These are phyloP conservation scores for Chionis minor DNA, from an alignment of 2,113 vertebrate species.

Conservation along the genomic window DNA sequence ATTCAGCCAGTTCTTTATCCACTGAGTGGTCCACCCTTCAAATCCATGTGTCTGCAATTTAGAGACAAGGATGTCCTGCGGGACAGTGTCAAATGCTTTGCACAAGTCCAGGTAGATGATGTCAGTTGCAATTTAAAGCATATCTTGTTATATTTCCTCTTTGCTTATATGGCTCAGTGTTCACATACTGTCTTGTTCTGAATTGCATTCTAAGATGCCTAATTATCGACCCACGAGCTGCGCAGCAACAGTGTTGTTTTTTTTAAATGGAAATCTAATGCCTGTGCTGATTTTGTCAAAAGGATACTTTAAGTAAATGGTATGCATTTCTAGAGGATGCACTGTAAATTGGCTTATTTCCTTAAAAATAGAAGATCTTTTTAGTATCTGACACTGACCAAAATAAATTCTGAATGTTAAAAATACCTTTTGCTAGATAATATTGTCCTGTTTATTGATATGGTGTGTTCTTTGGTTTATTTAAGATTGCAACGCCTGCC, in stretches of 20 bases:
- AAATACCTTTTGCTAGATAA: neutral
- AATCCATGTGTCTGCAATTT: neutral
- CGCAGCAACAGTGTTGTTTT: neutral
- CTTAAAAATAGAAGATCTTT: neutral
- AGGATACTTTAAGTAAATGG: neutral
- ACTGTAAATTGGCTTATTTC: neutral
- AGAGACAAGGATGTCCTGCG: neutral
- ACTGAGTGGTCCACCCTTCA: neutral
- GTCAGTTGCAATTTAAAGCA: neutral
- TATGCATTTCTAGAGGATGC: neutral
- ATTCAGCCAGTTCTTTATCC: neutral
- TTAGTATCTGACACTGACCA: neutral
- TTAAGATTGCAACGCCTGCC: slow-evolving; percentile 92
- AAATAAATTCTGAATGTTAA: neutral
- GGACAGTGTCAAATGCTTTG: neutral
- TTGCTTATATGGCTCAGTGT: neutral
- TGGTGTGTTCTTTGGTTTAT: neutral
- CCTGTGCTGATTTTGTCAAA: neutral
- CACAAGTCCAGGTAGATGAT: neutral
- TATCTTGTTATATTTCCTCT: neutral
- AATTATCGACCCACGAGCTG: neutral
- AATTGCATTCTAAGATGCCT: neutral
- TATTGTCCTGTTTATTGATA: neutral
- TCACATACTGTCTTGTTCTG: neutral
- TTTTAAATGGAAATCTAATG: neutral